Evolutionary conservation across 2,888 invertebrate genomes (phyloP), one percentile per base, ranked within the genome.

Genomic region (Dynastes maya): DNA sequence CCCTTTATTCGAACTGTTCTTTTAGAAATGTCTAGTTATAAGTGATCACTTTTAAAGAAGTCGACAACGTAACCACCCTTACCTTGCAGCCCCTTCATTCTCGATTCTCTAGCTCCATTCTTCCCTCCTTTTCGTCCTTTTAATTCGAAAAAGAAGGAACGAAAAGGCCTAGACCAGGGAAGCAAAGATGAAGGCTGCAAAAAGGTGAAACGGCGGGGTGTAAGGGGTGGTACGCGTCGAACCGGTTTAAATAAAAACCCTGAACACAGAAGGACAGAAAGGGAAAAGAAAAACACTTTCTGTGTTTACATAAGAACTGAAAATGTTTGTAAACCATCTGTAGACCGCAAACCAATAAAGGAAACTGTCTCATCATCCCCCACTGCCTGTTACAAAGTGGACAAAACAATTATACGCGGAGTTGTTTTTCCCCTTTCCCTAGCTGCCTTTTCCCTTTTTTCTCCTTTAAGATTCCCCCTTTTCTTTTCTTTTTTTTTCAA

Each of bases 11-110:
- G 84, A 85, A 83, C 84, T 80, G 83, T 82, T 83, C 83, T 80
- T 81, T 83, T 83, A 84, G 83, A 85, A 84, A 85, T 84, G 85
- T 85, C 85, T 85, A 83, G 85, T 86, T 85, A 84, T 85, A 85
- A 83, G 83, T 82, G 84, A 85, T 86, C 85, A 84, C 82, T 83
- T 84, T 84, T 83, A 82, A 84, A 82, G 83, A 83, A 81, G 82
- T 53, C 70, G 70, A 70, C 70, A 70, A 29, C 29, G 70, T 70
- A 65, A 65, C 40, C 37, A 65, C 45, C 65, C 40, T 40, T 16
- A 32, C 53, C 32, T 29, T 53, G 4, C 13, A 13, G 29, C 53
- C 22, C 32, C 16, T 65, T 64, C 64, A 45, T 45, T 45, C n/a
- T 27, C 51, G 3, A 9, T 70, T 53, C 16, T 53, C n/a, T 32